phyloP scores from a whole-genome alignment of 2,888 invertebrate species.

The Mimas tiliae region DNA sequence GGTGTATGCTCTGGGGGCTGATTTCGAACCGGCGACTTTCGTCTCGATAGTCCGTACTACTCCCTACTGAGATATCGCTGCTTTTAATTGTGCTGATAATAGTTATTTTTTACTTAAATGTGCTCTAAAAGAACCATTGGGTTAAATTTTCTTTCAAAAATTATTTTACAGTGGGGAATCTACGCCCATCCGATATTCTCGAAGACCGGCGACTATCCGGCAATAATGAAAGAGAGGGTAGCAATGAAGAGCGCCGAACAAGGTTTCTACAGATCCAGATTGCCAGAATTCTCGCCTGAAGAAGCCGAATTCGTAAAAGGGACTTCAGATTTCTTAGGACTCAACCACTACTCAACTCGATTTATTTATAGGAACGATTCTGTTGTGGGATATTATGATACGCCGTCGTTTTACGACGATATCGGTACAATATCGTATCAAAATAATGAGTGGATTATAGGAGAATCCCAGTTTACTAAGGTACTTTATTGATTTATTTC shows the following conservation, averaged over 20 bases:
- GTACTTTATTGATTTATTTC: constrained; percentile 21
- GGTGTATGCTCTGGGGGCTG: no score
- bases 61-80: no score
- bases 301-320: constrained; percentile 56
- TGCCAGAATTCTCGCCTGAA: constrained; percentile 53
- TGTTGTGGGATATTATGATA: constrained; percentile 29
- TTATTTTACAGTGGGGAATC: constrained; percentile 55
- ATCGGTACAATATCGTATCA: constrained; percentile 28
- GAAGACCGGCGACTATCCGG: constrained; percentile 75
- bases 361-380: constrained; percentile 50
- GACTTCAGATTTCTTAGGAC: constrained; percentile 67
- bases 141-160: neutral
- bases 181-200: constrained; percentile 76
- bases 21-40: no score
- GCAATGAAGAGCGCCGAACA: constrained; percentile 58
- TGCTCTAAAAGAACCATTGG: no score
- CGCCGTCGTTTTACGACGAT: constrained; percentile 50
- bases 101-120: no score
- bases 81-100: no score
- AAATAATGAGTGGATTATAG: constrained; percentile 47
- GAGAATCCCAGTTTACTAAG: constrained; percentile 37
- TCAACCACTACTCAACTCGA: constrained; percentile 87
- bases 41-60: no score
- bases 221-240: constrained; percentile 66
- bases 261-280: constrained; percentile 51